These are phyloP conservation scores for Malurus alboscapulatus DNA, from an alignment of 2,113 vertebrate genomes.

Conservation along the genomic window DNA sequence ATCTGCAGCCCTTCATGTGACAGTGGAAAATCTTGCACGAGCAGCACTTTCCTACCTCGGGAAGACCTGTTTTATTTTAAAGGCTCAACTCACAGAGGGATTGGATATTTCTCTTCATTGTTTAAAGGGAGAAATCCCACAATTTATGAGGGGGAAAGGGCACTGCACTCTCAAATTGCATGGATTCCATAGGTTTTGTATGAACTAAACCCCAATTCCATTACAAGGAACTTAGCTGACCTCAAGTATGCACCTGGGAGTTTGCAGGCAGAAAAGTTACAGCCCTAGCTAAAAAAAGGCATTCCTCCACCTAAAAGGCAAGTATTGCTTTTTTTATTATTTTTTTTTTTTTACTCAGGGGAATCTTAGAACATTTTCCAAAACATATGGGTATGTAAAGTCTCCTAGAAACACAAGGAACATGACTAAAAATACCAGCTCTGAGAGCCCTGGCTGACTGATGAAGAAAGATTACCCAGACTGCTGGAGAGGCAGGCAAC, in stretches of 20 bases:
- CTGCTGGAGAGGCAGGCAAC: constrained; percentile 23
- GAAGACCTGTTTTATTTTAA: constrained; percentile 35
- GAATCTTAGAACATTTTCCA: constrained; percentile 39
- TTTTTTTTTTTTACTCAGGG: neutral
- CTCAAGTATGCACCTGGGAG: constrained; percentile 50
- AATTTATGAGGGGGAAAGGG: constrained; percentile 20
- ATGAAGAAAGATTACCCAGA: constrained; percentile 60
- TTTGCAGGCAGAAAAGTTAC: constrained; percentile 44
- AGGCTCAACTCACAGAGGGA: neutral
- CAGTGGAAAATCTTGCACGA: constrained; percentile 16
- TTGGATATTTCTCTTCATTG: neutral
- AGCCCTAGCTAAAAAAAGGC: constrained; percentile 19
- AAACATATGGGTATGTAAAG: constrained; percentile 23
- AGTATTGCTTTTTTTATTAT: neutral
- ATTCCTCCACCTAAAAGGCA: constrained; percentile 42
- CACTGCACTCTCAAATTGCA: constrained; percentile 37
- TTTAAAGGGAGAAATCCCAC: constrained; percentile 50
- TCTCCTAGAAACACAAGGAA: constrained; percentile 14
- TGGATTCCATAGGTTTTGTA: constrained; percentile 47
- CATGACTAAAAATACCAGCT: constrained; percentile 32
- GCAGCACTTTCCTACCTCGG: neutral
- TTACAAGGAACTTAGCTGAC: constrained; percentile 58
- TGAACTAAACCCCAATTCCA: constrained; percentile 56
- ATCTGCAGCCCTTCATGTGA: neutral
- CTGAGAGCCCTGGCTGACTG: constrained; percentile 45